Conservation (phyloP, 2,888 invertebrate species). For the Ornithoptera alexandrae region DNA sequence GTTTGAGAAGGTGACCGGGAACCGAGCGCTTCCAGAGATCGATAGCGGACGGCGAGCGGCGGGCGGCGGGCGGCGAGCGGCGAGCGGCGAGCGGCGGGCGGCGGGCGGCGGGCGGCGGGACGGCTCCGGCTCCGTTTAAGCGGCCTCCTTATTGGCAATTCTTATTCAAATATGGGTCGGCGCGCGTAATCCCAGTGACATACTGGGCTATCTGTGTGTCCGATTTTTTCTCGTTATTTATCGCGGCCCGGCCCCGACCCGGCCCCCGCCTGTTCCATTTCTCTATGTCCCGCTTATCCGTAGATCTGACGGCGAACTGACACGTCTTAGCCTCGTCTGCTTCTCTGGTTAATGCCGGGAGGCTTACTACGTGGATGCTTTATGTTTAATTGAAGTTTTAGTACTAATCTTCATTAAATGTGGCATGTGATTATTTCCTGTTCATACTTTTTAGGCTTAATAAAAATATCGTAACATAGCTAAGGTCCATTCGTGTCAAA, state of each 20-base stretch:
- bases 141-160: constrained; percentile 70
- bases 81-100: constrained; percentile 34
- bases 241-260: constrained; percentile 54
- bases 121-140: constrained; percentile 56
- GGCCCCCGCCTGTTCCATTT: constrained; percentile 64
- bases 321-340: constrained; percentile 61
- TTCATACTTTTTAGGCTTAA: no score
- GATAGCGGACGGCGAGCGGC: constrained; percentile 56
- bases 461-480: no score
- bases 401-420: no score
- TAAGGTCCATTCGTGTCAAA: no score
- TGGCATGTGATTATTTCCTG: no score
- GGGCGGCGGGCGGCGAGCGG: constrained; percentile 44
- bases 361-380: constrained; percentile 37
- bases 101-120: constrained; percentile 39
- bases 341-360: constrained; percentile 48
- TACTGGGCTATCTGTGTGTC: constrained; percentile 68
- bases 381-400: background rate
- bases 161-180: constrained; percentile 72
- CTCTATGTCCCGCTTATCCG: constrained; percentile 75
- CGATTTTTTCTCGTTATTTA: constrained; percentile 69
- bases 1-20: constrained; percentile 23
- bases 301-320: constrained; percentile 71
- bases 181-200: constrained; percentile 68
- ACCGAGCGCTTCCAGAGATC: constrained; percentile 50